Conservation (phyloP, 2,113 vertebrate species). For the Noturus placidus region DNA sequence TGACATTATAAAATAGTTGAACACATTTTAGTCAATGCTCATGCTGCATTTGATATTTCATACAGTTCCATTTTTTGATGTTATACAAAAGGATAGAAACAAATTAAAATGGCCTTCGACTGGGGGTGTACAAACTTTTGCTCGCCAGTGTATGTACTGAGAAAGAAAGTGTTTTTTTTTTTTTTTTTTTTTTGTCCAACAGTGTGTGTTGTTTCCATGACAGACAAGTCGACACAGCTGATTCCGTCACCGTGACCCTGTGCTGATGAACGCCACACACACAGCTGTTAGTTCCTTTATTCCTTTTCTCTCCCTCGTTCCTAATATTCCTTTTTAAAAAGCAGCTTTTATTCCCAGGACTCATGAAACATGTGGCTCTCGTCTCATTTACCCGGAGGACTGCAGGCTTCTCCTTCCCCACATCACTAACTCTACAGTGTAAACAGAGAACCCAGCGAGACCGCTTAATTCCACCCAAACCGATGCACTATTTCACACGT, state of each 20-base stretch:
- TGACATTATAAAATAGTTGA: neutral
- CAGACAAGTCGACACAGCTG: neutral
- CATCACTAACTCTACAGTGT: constrained; percentile 32
- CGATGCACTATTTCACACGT: constrained; percentile 44
- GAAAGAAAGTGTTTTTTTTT: neutral
- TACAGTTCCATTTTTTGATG: neutral
- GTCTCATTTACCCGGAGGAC: neutral
- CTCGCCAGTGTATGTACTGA: neutral
- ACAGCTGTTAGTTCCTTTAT: neutral
- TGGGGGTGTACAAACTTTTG: neutral
- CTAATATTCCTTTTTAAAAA: neutral
- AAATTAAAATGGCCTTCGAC: no score
- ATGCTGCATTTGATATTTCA: neutral
- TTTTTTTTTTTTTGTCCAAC: neutral
- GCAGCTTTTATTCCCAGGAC: neutral
- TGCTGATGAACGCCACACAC: neutral
- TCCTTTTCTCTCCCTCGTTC: neutral
- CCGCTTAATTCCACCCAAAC: constrained; percentile 43
- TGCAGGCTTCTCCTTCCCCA: neutral
- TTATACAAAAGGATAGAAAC: neutral
- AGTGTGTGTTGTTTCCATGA: neutral
- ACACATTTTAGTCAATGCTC: neutral
- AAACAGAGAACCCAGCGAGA: constrained; percentile 39
- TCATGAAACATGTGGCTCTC: neutral
- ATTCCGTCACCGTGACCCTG: neutral